Evolutionary conservation across 2,797 vertebrate genomes (phyloP), one percentile per base, ranked within the genome.

Genomic region (Amblyraja radiata): DNA sequence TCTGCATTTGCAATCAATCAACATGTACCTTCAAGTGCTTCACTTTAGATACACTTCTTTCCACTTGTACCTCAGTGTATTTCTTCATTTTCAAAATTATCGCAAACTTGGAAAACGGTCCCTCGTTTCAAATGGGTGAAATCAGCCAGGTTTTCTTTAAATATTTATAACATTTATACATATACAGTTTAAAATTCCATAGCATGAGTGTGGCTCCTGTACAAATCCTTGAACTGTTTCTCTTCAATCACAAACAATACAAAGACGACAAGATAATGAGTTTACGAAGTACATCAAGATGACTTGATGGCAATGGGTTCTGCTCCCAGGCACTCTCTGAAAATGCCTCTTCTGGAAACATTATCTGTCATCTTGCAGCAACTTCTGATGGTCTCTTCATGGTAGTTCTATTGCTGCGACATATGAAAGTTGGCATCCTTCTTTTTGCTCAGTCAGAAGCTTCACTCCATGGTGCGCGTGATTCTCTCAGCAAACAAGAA

Each of bases 111-210:
- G 88, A 73, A 91, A 91, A 71, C 73, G 7, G 74, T 8, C 11
- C 16, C 39, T 76, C 90, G 54, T 28, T 92, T 54, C 90, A 92
- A 92, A 46, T 76, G 46, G 65, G 68, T 92, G 71, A 92, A 92
- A 28, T 39, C 71, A 92, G 73, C 39, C 39, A 68, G 14, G 74
- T 92, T 91, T 71, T 92, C 90, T 74, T 92, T 92, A 92, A 92
- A 92, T 92, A 92, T 92, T 92, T 92, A 92, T 92, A 76, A 39
- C 39, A 92, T 92, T 92, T 92, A 74, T 88, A 54, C 90, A 91
- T 92, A 92, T 39, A 92, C 39, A 92, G 25, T 92, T 54, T 92
- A 92, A 76, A 92, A 71, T 92, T 92, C 90, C 11, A 92, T 54
- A 92, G 73, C 71, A 76, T 21, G n/a, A 92, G 71, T 25, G 46